Conservation (phyloP, 2,113 vertebrate genomes). For the Percina caprodes region DNA sequence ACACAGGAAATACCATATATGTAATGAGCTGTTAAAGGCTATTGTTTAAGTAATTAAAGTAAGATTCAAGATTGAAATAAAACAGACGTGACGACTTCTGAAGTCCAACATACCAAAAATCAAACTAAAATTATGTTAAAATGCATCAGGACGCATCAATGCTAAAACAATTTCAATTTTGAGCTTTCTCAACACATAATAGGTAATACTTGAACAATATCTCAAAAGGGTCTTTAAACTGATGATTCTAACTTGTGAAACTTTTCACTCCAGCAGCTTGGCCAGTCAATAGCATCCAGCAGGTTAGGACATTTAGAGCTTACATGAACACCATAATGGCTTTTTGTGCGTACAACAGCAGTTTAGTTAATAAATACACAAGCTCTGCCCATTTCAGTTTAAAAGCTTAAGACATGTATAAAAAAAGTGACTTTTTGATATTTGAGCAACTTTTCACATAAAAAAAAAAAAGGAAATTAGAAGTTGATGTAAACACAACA, state of each 20-base stretch:
- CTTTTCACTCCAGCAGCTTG: constrained; percentile 16
- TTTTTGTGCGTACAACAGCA: constrained; percentile 49
- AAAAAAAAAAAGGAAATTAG: neutral
- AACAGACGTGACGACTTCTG: no score
- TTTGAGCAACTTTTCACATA: neutral
- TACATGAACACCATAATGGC: constrained; percentile 14
- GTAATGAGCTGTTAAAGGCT: neutral
- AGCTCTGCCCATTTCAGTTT: neutral
- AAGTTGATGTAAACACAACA: neutral
- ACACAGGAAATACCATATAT: neutral
- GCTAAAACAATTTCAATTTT: neutral
- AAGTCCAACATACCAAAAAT: no score
- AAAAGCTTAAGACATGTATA: constrained; percentile 19
- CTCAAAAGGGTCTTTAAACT: neutral
- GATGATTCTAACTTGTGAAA: neutral
- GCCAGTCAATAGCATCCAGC: constrained; percentile 13
- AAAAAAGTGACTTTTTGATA: neutral
- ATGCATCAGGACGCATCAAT: no score
- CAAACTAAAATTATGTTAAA: neutral
- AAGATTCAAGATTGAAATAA: no score
- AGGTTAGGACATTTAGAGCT: neutral
- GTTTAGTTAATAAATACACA: constrained; percentile 34
- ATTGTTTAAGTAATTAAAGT: neutral
- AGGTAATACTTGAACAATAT: neutral
- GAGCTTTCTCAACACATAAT: neutral